Conservation (phyloP, 2,888 invertebrate genomes). For the Lithosia quadra region DNA sequence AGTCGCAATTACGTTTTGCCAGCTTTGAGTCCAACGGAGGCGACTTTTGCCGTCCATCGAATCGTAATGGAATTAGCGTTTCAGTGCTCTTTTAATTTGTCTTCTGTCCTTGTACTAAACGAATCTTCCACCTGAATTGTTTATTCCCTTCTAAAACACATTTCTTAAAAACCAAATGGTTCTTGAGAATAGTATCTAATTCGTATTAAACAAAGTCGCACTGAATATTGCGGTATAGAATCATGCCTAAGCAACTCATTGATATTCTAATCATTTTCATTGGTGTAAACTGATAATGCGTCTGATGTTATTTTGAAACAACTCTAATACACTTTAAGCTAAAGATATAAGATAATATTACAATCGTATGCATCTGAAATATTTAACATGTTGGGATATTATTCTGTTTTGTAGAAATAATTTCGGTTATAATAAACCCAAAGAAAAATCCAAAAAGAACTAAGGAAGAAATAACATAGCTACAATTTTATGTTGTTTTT, state of each 20-base stretch:
- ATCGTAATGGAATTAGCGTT: constrained; percentile 86
- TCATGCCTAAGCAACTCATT: constrained; percentile 41
- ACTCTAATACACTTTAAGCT: constrained; percentile 41
- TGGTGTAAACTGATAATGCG: constrained; percentile 48
- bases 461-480: background rate
- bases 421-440: background rate
- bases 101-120: constrained; percentile 77
- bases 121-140: constrained; percentile 68
- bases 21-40: constrained; percentile 82
- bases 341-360: constrained; percentile 42
- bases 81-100: constrained; percentile 85
- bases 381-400: constrained; percentile 2
- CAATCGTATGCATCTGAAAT: constrained; percentile 19
- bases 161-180: constrained; percentile 43
- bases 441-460: background rate
- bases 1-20: constrained; percentile 87
- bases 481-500: background rate
- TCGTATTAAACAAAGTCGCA: constrained; percentile 35
- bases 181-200: constrained; percentile 44
- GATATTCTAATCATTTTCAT: constrained; percentile 46
- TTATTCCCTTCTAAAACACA: constrained; percentile 51
- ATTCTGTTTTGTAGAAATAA: background rate
- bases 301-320: constrained; percentile 49
- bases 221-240: constrained; percentile 28
- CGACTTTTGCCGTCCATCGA: constrained; percentile 86